Conservation (phyloP, 2,113 vertebrate genomes). For the Sylvietta virens region DNA sequence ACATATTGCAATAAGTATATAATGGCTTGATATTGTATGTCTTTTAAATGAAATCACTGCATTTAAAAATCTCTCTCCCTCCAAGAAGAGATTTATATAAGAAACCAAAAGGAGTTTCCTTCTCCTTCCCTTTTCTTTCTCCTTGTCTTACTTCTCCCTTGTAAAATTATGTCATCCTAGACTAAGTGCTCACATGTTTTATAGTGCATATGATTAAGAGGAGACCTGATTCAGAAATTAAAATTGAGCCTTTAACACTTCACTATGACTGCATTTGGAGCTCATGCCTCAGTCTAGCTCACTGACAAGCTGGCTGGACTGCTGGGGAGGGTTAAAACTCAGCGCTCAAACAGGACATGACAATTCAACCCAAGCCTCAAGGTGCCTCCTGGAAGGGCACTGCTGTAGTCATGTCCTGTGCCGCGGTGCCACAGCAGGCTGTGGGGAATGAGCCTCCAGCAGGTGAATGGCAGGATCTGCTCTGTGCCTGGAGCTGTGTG, state of each 20-base stretch:
- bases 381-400: neutral
- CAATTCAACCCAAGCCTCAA: neutral
- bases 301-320: neutral
- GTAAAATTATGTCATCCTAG: neutral
- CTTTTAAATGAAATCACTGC: neutral
- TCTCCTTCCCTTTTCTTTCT: neutral
- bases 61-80: neutral
- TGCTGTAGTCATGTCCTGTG: rapidly evolving
- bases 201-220: neutral
- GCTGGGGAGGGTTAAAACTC: neutral
- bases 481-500: rapidly evolving
- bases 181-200: neutral
- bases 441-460: neutral
- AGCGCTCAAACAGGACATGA: neutral
- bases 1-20: neutral
- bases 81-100: neutral
- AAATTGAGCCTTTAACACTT: neutral
- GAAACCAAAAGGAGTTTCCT: neutral
- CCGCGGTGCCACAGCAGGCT: no score
- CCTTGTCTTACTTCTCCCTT: neutral
- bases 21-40: neutral
- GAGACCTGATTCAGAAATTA: neutral
- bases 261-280: neutral
- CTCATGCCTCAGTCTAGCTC: neutral
- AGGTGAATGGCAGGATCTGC: neutral